Evolutionary conservation across 2,113 vertebrate genomes (phyloP).

Genomic region (Anser brachyrhynchus): DNA sequence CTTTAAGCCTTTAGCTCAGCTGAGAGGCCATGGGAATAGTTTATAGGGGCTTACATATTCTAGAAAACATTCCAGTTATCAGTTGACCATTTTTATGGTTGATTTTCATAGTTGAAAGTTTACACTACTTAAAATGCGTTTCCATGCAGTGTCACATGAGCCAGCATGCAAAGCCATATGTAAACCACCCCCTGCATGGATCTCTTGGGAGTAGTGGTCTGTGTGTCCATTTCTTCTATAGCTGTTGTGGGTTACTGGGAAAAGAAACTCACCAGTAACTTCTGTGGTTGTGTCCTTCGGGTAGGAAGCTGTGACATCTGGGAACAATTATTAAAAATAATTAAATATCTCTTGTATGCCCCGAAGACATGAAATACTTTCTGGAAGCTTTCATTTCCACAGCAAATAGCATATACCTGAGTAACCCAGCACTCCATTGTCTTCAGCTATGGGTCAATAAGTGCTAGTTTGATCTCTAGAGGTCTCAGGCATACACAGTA

Average conservation of each 20-base stretch:
- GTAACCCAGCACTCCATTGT: not conserved
- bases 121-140: not conserved
- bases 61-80: not conserved
- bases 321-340: not conserved
- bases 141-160: not conserved
- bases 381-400: not conserved
- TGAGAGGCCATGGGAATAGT: not conserved
- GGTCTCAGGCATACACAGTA: no score
- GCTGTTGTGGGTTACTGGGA: not conserved
- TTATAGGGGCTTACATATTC: not conserved
- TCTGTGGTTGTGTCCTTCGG: not conserved
- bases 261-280: not conserved
- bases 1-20: not conserved
- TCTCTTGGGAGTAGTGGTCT: not conserved
- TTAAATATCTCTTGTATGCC: not conserved
- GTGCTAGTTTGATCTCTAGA: not conserved
- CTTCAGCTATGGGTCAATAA: not conserved
- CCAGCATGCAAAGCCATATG: not conserved
- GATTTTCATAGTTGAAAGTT: not conserved
- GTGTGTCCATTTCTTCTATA: not conserved
- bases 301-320: not conserved
- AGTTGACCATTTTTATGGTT: not conserved
- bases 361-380: not conserved
- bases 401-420: not conserved
- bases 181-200: not conserved